Percentiles rank a stretch among this genome's conserved stretches.
These are phyloP conservation scores for Acrossocheilus fasciatus DNA, from an alignment of 2,797 vertebrate genomes.

Conservation along the genomic window DNA sequence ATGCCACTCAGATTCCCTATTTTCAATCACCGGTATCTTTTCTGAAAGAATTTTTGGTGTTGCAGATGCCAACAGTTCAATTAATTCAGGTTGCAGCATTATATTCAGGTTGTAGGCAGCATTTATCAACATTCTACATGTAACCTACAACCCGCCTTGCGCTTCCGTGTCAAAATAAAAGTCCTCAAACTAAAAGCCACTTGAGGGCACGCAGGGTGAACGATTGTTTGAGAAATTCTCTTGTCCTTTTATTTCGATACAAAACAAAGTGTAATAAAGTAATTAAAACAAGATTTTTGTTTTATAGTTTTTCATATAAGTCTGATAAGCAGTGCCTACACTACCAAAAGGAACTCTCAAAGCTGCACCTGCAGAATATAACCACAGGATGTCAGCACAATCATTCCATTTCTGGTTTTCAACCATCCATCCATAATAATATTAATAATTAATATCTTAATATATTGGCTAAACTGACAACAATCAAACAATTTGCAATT, in stretches of 20 bases:
- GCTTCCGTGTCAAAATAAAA: slow-evolving; percentile 20
- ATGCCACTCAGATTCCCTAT: not conserved
- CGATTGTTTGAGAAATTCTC: not conserved
- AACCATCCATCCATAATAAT: not conserved
- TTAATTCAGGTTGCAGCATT: slow-evolving; percentile 62
- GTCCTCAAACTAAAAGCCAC: slow-evolving; percentile 41
- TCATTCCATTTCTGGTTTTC: not conserved
- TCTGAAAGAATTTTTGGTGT: slow-evolving; percentile 31
- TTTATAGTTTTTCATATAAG: not conserved
- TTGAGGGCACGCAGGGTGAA: not conserved
- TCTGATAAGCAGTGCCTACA: not conserved
- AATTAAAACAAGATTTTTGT: not conserved
- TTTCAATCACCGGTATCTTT: slow-evolving; percentile 30
- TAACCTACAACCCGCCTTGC: not conserved
- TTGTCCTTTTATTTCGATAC: not conserved
- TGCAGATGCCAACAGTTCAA: slow-evolving; percentile 27
- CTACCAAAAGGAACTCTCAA: not conserved
- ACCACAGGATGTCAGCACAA: slow-evolving; percentile 59
- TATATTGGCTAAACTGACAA: not conserved
- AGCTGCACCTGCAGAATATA: slow-evolving; percentile 4
- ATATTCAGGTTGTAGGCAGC: slow-evolving; percentile 61
- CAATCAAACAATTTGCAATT: not conserved
- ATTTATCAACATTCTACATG: slow-evolving; percentile 17
- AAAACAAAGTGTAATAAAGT: not conserved
- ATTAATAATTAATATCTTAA: not conserved